A percentile compares a stretch with the other conserved stretches of the same genome.
Conservation (phyloP, 2,113 vertebrate species). For the Nycticebus coucang region DNA sequence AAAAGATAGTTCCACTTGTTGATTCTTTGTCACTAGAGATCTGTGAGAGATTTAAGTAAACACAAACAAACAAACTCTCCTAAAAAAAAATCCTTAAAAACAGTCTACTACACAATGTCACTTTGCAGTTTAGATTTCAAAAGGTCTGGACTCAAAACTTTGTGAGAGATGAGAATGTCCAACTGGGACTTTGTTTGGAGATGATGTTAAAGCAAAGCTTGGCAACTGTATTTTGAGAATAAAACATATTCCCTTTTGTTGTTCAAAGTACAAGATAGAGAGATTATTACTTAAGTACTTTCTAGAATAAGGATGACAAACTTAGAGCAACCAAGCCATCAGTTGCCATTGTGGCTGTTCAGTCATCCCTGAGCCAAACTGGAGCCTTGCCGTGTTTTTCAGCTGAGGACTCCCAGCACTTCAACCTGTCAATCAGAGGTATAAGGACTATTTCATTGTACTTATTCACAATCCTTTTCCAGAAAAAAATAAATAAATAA, state of each 20-base stretch:
- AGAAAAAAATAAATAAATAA: neutral
- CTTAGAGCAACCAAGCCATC: neutral
- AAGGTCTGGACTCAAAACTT: neutral
- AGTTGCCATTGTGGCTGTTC: neutral
- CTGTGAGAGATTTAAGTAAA: neutral
- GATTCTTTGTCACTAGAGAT: neutral
- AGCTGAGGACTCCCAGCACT: neutral
- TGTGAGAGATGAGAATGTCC: neutral
- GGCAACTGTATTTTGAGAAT: neutral
- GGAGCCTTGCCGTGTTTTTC: neutral
- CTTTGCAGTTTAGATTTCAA: neutral
- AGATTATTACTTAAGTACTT: neutral
- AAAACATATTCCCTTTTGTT: neutral
- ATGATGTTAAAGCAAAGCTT: neutral
- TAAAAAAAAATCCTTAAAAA: neutral
- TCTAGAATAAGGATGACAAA: neutral
- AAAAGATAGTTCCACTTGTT: neutral
- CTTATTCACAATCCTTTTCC: neutral
- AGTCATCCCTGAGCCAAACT: neutral
- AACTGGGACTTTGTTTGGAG: neutral
- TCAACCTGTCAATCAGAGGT: neutral
- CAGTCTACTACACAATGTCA: neutral
- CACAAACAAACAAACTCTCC: neutral
- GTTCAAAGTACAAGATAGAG: neutral
- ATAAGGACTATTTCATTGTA: neutral